Conservation (phyloP, 2,797 vertebrate species). For the Phyllotis vaccarum region DNA sequence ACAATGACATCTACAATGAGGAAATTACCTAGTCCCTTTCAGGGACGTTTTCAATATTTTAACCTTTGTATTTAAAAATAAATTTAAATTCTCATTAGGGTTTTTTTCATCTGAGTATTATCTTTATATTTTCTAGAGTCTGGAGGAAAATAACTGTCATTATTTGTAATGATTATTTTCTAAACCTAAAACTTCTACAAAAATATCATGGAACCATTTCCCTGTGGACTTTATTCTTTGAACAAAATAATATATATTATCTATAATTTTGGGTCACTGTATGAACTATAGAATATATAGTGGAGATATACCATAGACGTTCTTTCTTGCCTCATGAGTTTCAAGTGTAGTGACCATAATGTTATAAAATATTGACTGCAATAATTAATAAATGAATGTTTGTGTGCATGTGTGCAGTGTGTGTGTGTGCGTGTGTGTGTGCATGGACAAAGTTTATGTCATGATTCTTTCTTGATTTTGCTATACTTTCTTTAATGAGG, state of each 20-base stretch:
- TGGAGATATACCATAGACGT: background rate
- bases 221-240: background rate
- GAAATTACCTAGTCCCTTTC: slow-evolving; percentile 18
- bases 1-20: background rate
- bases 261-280: fast-evolving
- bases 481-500: background rate
- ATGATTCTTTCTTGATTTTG: background rate
- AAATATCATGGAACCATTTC: background rate
- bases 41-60: background rate
- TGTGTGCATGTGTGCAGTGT: background rate
- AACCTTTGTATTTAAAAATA: slow-evolving; percentile 21
- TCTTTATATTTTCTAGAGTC: background rate
- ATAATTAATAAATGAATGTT: background rate
- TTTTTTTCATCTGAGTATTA: background rate
- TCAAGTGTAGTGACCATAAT: background rate
- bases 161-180: slow-evolving; percentile 44
- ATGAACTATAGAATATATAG: background rate
- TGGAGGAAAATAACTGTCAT: slow-evolving; percentile 16
- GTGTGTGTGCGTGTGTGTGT: too few relatives aligned
- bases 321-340: fast-evolving
- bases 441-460: background rate
- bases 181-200: slow-evolving; percentile 26
- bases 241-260: background rate
- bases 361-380: background rate
- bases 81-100: background rate